Conservation (phyloP, 2,113 vertebrate species). For the Microtus montanus region DNA sequence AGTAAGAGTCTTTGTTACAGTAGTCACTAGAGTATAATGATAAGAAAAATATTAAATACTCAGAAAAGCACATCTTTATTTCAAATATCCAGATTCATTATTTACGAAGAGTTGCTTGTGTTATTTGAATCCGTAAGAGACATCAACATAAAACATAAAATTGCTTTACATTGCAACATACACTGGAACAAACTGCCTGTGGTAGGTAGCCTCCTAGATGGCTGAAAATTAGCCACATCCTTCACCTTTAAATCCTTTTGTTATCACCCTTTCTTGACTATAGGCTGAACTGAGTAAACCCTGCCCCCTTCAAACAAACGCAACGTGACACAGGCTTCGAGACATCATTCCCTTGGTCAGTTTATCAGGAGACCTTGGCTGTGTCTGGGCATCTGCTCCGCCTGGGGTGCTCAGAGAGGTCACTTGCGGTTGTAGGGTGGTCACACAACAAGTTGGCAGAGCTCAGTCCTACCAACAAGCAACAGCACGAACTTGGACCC, state of each 20-base stretch:
- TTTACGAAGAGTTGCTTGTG: neutral
- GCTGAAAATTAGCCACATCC: neutral
- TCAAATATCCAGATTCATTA: neutral
- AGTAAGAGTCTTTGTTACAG: neutral
- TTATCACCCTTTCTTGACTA: too few relatives aligned
- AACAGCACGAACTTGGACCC: neutral
- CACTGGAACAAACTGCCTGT: neutral
- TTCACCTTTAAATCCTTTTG: neutral
- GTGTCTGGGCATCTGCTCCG: neutral
- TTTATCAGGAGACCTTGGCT: neutral
- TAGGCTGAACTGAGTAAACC: neutral
- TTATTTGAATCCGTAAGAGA: neutral
- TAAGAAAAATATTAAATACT: neutral
- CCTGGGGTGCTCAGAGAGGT: neutral
- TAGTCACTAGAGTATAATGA: neutral
- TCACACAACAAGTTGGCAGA: neutral
- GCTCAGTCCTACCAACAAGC: neutral
- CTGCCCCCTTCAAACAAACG: neutral
- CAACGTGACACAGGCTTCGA: neutral
- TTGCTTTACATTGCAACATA: too few relatives aligned
- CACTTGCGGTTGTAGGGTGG: neutral
- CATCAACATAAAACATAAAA: neutral
- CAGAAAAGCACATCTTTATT: neutral
- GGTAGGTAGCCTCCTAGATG: neutral
- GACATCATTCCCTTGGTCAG: neutral